A percentile compares a stretch with the other conserved stretches of the same genome.
phyloP scores from a whole-genome alignment of 2,113 vertebrate species.

The Fregetta grallaria region DNA sequence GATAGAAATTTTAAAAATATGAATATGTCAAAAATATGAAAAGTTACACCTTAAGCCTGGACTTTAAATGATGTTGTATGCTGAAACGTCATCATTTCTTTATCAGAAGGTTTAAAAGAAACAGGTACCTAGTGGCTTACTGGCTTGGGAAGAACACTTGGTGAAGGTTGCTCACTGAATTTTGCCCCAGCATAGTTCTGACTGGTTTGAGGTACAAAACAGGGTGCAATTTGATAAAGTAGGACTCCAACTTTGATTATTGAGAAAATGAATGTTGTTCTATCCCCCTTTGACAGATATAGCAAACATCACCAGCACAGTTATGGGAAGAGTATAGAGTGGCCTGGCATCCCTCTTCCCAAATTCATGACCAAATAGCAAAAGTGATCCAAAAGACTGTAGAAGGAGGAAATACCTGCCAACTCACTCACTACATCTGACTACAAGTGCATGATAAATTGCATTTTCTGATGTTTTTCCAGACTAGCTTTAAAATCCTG shows the following conservation, averaged over 20 bases:
- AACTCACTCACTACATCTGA: neutral
- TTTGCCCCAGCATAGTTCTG: slow-evolving; percentile 85
- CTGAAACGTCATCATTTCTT: slow-evolving; percentile 88
- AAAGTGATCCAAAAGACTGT: neutral
- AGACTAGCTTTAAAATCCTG: neutral
- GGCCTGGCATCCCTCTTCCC: neutral
- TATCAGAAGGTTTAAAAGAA: slow-evolving; percentile 80
- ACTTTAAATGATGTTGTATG: slow-evolving; percentile 88
- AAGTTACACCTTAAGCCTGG: slow-evolving; percentile 73
- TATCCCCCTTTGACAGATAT: slow-evolving; percentile 44
- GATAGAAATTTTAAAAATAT: neutral
- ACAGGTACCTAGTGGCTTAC: slow-evolving; percentile 84
- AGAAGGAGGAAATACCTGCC: neutral
- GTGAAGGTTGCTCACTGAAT: slow-evolving; percentile 85
- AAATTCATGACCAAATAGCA: neutral
- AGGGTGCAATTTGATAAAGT: slow-evolving; percentile 76
- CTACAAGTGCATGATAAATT: neutral
- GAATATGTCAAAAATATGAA: neutral
- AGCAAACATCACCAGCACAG: neutral
- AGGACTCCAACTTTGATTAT: slow-evolving; percentile 81
- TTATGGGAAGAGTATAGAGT: neutral
- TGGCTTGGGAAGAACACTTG: slow-evolving; percentile 84
- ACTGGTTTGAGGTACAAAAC: slow-evolving; percentile 75
- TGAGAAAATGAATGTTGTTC: slow-evolving; percentile 71
- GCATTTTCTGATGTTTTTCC: neutral